Evolutionary conservation across 2,888 invertebrate species (phyloP).

Genomic region (Sclerodermus sp.): DNA sequence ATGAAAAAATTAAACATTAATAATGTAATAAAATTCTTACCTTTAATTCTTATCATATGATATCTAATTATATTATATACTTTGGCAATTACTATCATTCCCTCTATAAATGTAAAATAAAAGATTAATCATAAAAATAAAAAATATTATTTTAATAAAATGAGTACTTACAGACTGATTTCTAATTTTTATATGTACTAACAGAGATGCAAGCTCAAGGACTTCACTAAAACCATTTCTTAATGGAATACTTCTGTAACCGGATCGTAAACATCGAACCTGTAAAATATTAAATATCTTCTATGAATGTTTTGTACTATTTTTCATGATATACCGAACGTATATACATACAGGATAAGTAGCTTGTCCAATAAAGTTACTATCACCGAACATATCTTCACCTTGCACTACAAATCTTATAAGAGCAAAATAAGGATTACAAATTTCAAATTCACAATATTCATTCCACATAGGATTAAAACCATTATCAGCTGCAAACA

Average conservation of each 20-base stretch:
- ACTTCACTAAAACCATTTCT: conserved; percentile 91
- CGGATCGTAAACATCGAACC: conserved; percentile 75
- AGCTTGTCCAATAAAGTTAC: conserved; percentile 95
- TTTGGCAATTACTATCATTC: no score
- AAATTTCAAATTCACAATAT: conserved; percentile 76
- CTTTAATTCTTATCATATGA: no score
- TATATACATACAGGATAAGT: conserved; percentile 76
- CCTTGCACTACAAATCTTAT: conserved; percentile 88
- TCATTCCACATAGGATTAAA: conserved; percentile 94
- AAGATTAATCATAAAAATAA: no score
- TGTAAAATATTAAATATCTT: conserved; percentile 32
- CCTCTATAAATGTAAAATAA: no score
- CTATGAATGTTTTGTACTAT: background rate
- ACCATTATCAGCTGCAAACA: conserved; percentile 79
- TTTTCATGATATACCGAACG: conserved; percentile 1
- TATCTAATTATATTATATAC: no score
- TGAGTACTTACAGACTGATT: conserved; percentile 39
- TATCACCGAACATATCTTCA: conserved; percentile 97
- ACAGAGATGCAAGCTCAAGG: conserved; percentile 84
- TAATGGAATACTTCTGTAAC: conserved; percentile 88
- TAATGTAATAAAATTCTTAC: no score
- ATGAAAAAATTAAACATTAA: no score
- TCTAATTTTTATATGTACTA: conserved; percentile 76
- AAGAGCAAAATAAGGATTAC: conserved; percentile 81
- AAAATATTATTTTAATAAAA: no score